Percentiles rank a stretch among this genome's conserved stretches.
Evolutionary conservation across 2,113 vertebrate species (phyloP).

Genomic region (Gymnorhina tibicen): DNA sequence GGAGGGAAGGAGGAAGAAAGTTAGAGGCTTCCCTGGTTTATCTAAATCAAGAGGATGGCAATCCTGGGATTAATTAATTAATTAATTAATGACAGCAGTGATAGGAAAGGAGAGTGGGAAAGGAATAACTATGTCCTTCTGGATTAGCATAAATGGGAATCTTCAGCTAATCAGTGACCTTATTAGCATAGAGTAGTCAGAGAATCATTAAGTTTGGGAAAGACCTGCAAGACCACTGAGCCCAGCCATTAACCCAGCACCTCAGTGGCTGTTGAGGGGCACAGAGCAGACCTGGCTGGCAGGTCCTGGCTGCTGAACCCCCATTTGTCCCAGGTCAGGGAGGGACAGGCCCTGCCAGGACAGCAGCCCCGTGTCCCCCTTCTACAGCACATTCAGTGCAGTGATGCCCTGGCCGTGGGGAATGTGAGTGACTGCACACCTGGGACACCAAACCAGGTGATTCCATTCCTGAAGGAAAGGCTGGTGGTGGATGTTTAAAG

Average conservation of each 20-base stretch:
- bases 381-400: fast-evolving
- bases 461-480: not conserved
- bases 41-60: not conserved
- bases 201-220: not conserved
- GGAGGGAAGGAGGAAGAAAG: not conserved
- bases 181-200: not conserved
- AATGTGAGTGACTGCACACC: not conserved
- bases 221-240: fast-evolving
- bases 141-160: not conserved
- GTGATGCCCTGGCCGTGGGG: fast-evolving
- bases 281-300: not conserved
- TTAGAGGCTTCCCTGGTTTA: not conserved
- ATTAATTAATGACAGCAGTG: not conserved
- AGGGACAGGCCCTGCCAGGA: not conserved
- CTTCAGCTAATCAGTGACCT: not conserved
- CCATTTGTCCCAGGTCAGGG: not conserved
- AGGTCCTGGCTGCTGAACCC: not conserved
- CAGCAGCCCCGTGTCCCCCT: not conserved
- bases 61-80: not conserved
- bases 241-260: not conserved
- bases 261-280: not conserved
- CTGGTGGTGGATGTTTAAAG: not conserved
- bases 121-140: not conserved
- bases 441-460: fast-evolving
- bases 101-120: not conserved